Evolutionary conservation across 2,797 vertebrate species (phyloP), one percentile per base, ranked within the genome.

Genomic region (Oreortyx pictus): DNA sequence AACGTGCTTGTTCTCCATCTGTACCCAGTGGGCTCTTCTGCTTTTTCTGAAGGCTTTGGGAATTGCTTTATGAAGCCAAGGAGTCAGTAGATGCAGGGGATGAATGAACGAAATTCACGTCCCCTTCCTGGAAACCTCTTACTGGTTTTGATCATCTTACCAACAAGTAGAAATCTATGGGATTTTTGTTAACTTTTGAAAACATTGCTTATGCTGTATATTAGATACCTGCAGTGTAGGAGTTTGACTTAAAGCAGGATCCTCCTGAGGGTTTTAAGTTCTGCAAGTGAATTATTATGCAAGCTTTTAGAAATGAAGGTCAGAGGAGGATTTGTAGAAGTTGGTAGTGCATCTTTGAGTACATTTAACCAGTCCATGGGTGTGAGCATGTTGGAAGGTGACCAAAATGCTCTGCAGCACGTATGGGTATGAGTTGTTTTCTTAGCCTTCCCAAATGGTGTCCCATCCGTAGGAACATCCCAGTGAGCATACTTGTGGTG

Each of bases 381-480:
- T 0, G 1, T 25, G 19, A 0, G 37, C 20, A 43, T 47, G 19
- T 3, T 8, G 62, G 46, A 49, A n/a, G 60, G 15, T 13, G 56
- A 5, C 31, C 0, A 0, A 27, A 39, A 35, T 41, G 7, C 60
- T 70, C 20, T 23, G 50, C 16, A 3, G 22, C 12, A 23, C 27
- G 14, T 6, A 4, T 6, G 52, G 75, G n/a, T 35, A 10, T 5
- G 62, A 90, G 81, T 57, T 93, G 73, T 80, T 93, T 89, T 82
- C 78, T 83, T 79, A 23, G 65, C 43, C 78, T 79, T 71, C 67
- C 50, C 60, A 56, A 84, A 68, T 46, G 50, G 29, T 44, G 41
- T 90, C 88, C 82, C n/a, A 1, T 80, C 90, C 90, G 91, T 78
- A 67, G 61, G 87, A 61, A 41, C 75, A 61, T 76, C 47, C 81